Base-by-base conservation (phyloP, 2,888 invertebrate genomes). In the Pseudococcus longispinus region DNA sequence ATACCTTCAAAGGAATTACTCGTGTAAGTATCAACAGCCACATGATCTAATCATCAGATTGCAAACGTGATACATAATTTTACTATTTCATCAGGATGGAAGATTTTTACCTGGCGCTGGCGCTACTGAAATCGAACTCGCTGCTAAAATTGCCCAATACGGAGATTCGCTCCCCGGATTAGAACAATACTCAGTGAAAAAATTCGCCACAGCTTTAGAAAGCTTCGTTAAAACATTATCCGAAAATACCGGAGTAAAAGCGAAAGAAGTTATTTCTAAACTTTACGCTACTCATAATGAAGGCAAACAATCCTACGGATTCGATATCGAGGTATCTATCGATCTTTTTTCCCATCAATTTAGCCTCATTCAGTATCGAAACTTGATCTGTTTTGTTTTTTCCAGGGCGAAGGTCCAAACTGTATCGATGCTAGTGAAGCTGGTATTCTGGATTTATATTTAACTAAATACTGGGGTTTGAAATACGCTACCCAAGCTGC, bases 401-500 rank as follows among this genome's bases (percentile, higher is more conserved):
- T 88, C 65, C 51, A 89, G 91, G 91, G 91, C 94, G 5, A 95
- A 23, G 93, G 92, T 88, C 93, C 93, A 55, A 93, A 93, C 32
- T 92, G 95, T 13, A 92, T 94, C 89, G 96, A 99, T 91, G 94
- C 95, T 0, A 92, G 93, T 13, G 94, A 95, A 89, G 94, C 94
- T 84, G 94, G 94, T 88, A 94, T 99, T 88, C 91, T 95, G 85
- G 98, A 98, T 92, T 92, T 97, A 87, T 98, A 94, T 91, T 91
- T 95, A 77, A 93, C 95, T 37, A 99, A 99, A 91, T 93, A 94
- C 90, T 99, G 98, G 98, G 98, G 95, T 3, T 92, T 99, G 87
- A 98, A 98, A 91, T 98, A 99, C 91, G 98, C 99, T 0, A 96
- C 97, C 0, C 94, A 95, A 88, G 97, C 98, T 1, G 97, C 98